Evolutionary conservation across 2,797 vertebrate species (phyloP), one percentile per base, ranked within the genome.

Genomic region (Xerus rutilus): DNA sequence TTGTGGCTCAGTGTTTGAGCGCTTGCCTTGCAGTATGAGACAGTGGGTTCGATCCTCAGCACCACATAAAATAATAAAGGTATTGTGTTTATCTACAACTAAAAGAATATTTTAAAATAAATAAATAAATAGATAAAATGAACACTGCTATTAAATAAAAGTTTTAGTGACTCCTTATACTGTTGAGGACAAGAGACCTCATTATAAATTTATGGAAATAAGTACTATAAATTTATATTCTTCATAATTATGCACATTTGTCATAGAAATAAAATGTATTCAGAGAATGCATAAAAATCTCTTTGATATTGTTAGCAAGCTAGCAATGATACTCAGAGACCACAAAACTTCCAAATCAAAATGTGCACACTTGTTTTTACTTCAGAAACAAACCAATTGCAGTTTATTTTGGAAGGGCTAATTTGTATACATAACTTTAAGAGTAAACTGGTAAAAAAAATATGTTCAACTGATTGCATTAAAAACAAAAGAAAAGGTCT

Each of bases 361-460:
- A 88, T 43, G 21, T 77, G 25, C 77, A 72, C 57, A 62, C 79
- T 9, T 86, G n/a, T 79, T 14, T 77, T 79, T 91, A 43, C 18
- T 57, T 89, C 43, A 39, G 25, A 65, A 73, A 20, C 28, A 94
- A 86, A 86, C 21, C 45, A 93, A 52, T 70, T 11, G 59, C 86
- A 43, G 13, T 64, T 88, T n/a, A 89, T 84, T 96, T 94, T 69
- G 81, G 67, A 86, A 93, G 39, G 20, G 10, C 23, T 88, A 52
- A 57, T 76, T 81, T 88, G 43, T 82, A 23, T 11, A 73, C 8
- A 89, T 86, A 30, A 83, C 17, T 3, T 69, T 64, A 64, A 65
- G 39, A 67, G 4, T 94, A 84, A 85, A 74, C 14, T 86, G 39
- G 6, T 49, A 82, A 86, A 91, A 90, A 45, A 21, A 59, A 59